phyloP scores from a whole-genome alignment of 30 jellyfish, hydroid and myxozoan genomes.

The Turritopsis rubra region DNA sequence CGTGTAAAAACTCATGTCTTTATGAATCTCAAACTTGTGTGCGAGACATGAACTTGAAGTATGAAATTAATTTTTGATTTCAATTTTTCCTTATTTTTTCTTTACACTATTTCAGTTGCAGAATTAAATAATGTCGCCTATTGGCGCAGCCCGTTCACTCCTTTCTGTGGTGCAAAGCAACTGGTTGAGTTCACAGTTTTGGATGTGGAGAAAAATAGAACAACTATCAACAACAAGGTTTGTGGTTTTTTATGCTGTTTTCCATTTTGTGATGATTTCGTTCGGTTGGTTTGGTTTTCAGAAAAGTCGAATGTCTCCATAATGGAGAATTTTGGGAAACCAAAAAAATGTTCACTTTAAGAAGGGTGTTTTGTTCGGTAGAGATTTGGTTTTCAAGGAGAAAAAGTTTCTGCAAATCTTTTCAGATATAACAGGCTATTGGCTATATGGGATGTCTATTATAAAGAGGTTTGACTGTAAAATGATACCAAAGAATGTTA shows the following conservation, averaged over 20 bases:
- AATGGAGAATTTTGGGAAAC: not conserved
- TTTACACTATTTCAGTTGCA: constrained; percentile 41
- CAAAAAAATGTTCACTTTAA: not conserved
- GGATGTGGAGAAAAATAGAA: constrained; percentile 40
- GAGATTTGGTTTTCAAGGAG: no score
- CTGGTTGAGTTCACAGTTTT: constrained; percentile 70
- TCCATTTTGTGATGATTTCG: no score
- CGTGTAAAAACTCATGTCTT: no score
- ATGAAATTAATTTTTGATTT: not conserved
- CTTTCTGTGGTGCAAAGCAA: constrained; percentile 57
- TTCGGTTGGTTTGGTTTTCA: no score
- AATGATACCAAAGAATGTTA: no score
- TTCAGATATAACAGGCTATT: no score
- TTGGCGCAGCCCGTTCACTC: constrained; percentile 79
- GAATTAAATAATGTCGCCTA: constrained; percentile 60
- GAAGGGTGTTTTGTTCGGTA: no score
- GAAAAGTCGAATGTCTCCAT: no score
- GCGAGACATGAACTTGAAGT: not conserved
- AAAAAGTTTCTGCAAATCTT: no score
- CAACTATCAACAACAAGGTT: constrained; percentile 55
- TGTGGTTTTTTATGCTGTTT: constrained; percentile 2
- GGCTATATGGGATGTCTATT: no score
- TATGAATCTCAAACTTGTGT: no score
- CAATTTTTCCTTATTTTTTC: not conserved
- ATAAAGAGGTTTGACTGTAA: no score